Base-by-base conservation (phyloP, 2,888 invertebrate genomes). In the Thecophora atra region DNA sequence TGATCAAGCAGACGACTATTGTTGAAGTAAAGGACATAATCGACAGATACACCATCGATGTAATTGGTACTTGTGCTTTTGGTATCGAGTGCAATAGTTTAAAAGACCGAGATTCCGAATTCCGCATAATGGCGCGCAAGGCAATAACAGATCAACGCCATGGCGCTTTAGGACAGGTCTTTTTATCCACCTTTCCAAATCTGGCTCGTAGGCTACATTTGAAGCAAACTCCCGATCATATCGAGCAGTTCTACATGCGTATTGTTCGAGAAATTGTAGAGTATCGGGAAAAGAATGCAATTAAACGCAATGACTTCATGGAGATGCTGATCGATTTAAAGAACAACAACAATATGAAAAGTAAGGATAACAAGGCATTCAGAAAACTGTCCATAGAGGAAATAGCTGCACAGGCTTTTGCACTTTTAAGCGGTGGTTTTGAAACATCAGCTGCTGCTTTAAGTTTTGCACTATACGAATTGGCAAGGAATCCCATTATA, bases 381-480 rank as follows among this genome's bases (percentile, higher is more conserved):
- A 73, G 73, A 6, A 78, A 76, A 26, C 56, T 82, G 0, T 79
- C 78, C 0, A 81, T 88, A 4, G 85, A 88, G 1, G 79, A 90
- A 51, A 78, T 90, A 1, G 84, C 88, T 0, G 87, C 89, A 0
- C 89, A 91, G 73, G 88, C 89, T 15, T 86, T 89, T 37, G 81
- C 88, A 0, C 89, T 91, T 74, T 88, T 89, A 74, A 74, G 81
- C 1, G 89, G 88, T 60, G 89, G 89, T 0, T 89, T 87, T 58
- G 89, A 89, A 78, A 89, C 89, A 0, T 88, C 88, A 0, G 84
- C 87, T 0, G 83, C 87, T 0, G 86, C 87, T 0, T 83, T 88
- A 79, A 85, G 86, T 13, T 89, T 88, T 74, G 84, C 86, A 1
- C 76, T 89, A 3, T 89, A 87, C 71, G 88, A 88, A 76, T 76